A percentile compares a stretch with the other conserved stretches of the same genome.
phyloP scores from a whole-genome alignment of 2,113 vertebrate genomes.

The Ptilonorhynchus violaceus region DNA sequence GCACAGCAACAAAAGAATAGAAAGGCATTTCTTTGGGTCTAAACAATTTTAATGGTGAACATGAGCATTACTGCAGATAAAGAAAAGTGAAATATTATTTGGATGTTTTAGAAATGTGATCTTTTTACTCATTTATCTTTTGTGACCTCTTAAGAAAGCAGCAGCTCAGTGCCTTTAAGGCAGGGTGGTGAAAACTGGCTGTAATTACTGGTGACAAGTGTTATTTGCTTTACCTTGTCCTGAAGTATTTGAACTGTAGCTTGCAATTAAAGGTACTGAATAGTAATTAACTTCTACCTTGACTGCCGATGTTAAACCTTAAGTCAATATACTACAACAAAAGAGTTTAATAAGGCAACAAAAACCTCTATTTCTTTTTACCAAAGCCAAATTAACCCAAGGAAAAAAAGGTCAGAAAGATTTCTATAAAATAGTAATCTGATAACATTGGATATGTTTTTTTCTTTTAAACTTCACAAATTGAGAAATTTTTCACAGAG shows the following conservation, averaged over 20 bases:
- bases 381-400: not conserved
- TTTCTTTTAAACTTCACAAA: not conserved
- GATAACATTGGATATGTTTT: not conserved
- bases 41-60: not conserved
- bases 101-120: not conserved
- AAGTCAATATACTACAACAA: not conserved
- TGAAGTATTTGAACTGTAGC: slow-evolving; percentile 11
- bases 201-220: slow-evolving; percentile 26
- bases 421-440: not conserved
- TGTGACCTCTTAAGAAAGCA: not conserved
- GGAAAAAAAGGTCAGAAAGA: not conserved
- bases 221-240: slow-evolving; percentile 36
- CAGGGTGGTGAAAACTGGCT: not conserved
- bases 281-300: slow-evolving; percentile 28
- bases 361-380: not conserved
- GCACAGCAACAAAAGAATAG: not conserved
- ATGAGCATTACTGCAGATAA: not conserved
- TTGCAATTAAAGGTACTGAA: slow-evolving; percentile 39
- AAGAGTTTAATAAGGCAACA: not conserved
- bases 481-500: not conserved
- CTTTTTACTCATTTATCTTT: not conserved
- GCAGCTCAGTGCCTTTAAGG: not conserved
- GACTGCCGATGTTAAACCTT: not conserved
- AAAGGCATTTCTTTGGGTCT: not conserved
- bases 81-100: not conserved